Conservation (phyloP, 1,140 invertebrate species). For the Drosophila saltans region DNA sequence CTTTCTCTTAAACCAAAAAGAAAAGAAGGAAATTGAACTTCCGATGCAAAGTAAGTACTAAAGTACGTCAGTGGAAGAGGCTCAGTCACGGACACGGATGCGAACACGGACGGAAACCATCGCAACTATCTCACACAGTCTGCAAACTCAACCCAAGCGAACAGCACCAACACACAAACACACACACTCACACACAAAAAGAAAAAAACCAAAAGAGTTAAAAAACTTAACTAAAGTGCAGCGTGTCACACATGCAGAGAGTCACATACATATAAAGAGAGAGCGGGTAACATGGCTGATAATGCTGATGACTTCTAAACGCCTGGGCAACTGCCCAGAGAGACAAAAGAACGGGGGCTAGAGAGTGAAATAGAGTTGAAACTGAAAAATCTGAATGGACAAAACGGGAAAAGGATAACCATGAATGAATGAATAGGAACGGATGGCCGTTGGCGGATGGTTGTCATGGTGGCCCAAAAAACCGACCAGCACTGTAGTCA, state of each 20-base stretch:
- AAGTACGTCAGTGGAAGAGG: slow-evolving; percentile 34
- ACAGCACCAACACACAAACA: slow-evolving; percentile 30
- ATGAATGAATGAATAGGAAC: slow-evolving; percentile 68
- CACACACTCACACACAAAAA: not conserved
- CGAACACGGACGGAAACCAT: slow-evolving; percentile 60
- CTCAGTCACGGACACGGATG: slow-evolving; percentile 36
- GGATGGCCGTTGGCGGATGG: slow-evolving; percentile 60
- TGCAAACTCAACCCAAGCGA: slow-evolving; percentile 49
- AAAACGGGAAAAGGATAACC: slow-evolving; percentile 54
- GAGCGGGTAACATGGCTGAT: slow-evolving; percentile 41
- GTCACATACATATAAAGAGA: slow-evolving; percentile 6
- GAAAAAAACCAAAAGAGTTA: not conserved
- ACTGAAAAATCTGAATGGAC: slow-evolving; percentile 41
- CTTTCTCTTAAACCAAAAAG: slow-evolving; percentile 6
- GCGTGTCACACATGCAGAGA: slow-evolving; percentile 37
- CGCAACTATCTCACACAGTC: slow-evolving; percentile 51
- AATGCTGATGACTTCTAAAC: slow-evolving; percentile 69
- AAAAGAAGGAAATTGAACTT: slow-evolving; percentile 72
- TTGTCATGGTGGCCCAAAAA: slow-evolving; percentile 49
- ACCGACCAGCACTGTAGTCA: slow-evolving; percentile 37
- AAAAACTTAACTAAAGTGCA: slow-evolving; percentile 55
- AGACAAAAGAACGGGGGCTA: not conserved
- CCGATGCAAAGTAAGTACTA: slow-evolving; percentile 42
- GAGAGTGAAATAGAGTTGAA: slow-evolving; percentile 14
- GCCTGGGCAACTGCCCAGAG: slow-evolving; percentile 36